Percentiles rank a stretch among this genome's conserved stretches.
Conservation (phyloP, 2,113 vertebrate species). For the Diadophis punctatus region DNA sequence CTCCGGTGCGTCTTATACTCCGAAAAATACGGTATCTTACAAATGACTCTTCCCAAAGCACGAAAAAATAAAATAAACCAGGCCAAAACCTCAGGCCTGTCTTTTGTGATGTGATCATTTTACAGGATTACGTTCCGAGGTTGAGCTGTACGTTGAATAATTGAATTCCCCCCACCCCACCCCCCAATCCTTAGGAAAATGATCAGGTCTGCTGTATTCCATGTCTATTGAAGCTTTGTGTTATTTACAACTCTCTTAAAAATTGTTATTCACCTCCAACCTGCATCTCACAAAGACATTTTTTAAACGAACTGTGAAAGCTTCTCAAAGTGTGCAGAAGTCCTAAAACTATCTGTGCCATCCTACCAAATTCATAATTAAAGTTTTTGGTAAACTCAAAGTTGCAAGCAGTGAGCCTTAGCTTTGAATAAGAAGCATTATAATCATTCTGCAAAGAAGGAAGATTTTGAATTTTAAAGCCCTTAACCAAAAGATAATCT, state of each 20-base stretch:
- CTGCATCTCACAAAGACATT: background rate
- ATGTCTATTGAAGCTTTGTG: background rate
- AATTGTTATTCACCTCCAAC: background rate
- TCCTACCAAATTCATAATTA: slow-evolving; percentile 13
- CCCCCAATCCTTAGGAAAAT: background rate
- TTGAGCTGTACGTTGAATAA: background rate
- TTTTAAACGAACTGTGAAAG: background rate
- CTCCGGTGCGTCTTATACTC: too few species aligned
- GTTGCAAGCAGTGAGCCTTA: slow-evolving; percentile 49
- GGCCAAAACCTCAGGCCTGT: background rate
- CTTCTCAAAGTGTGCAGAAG: background rate
- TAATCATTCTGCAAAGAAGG: slow-evolving; percentile 45
- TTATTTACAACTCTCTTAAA: background rate
- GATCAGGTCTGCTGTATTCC: background rate
- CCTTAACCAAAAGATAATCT: slow-evolving; percentile 63
- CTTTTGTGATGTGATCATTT: background rate
- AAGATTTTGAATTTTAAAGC: slow-evolving; percentile 44
- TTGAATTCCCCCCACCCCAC: background rate
- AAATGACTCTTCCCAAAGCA: background rate
- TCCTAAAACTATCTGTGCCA: background rate
- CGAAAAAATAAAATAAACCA: background rate
- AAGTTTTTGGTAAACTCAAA: slow-evolving; percentile 41
- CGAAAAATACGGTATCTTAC: too few species aligned
- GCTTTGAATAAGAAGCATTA: slow-evolving; percentile 46
- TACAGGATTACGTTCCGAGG: background rate